Evolutionary conservation across 2,888 invertebrate species (phyloP).

Genomic region (Apamea monoglypha): DNA sequence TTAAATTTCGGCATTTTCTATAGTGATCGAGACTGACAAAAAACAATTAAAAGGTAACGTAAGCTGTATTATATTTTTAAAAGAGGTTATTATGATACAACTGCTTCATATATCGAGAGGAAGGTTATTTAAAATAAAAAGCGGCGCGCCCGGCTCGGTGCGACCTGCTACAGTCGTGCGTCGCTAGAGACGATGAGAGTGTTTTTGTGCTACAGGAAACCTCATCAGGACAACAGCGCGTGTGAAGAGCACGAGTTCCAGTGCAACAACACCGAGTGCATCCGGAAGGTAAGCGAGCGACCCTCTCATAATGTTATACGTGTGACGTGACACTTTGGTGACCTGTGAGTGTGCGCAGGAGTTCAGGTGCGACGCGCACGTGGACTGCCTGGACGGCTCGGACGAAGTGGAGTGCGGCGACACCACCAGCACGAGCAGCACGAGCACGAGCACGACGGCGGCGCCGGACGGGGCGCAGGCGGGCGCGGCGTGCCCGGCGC

Average conservation of each 20-base stretch:
- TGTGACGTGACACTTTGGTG: neutral
- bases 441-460: constrained; percentile 24
- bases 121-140: neutral
- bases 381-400: constrained; percentile 94
- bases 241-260: constrained; percentile 92
- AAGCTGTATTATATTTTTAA: neutral
- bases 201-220: constrained; percentile 63
- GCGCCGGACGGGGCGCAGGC: constrained; percentile 11
- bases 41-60: neutral
- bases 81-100: neutral
- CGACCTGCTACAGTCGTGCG: neutral
- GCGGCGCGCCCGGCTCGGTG: neutral
- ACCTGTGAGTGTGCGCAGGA: constrained; percentile 74
- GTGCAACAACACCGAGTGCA: constrained; percentile 92
- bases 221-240: constrained; percentile 64
- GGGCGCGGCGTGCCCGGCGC: constrained; percentile 82
- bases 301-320: too few species aligned
- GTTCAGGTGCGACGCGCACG: constrained; percentile 92
- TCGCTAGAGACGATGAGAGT: neutral
- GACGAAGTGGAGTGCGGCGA: constrained; percentile 92
- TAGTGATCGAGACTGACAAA: neutral
- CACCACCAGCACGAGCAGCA: constrained; percentile 21
- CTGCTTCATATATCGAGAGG: neutral
- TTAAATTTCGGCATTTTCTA: neutral
- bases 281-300: constrained; percentile 84